Conservation (phyloP, 2,888 invertebrate species). For the Pyrrhosoma nymphula region DNA sequence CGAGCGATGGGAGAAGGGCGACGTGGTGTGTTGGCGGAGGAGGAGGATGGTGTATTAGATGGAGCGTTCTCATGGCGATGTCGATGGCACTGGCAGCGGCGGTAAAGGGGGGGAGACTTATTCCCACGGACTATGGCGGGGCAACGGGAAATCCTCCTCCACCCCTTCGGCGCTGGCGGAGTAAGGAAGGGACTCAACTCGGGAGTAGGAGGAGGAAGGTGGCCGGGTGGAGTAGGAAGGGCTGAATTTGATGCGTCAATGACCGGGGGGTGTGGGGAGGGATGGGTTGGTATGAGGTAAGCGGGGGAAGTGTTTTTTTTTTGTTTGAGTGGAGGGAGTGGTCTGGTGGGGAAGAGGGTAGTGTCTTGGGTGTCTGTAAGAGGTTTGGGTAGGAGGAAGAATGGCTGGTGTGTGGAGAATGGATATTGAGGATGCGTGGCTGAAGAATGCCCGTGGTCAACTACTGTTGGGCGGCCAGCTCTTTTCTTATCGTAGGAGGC, state of each 20-base stretch:
- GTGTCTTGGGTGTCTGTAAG: background rate
- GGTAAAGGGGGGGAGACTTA: background rate
- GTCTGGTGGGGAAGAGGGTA: background rate
- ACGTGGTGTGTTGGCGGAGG: background rate
- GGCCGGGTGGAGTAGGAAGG: background rate
- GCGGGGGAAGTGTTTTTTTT: background rate
- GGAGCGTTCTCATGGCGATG: constrained; percentile 49
- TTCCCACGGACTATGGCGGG: constrained; percentile 65
- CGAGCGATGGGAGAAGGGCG: constrained; percentile 16
- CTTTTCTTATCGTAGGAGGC: background rate
- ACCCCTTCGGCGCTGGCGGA: constrained; percentile 26
- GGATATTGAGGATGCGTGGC: background rate
- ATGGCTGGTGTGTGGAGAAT: background rate
- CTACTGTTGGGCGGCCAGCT: background rate
- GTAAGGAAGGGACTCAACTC: background rate
- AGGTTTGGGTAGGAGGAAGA: background rate
- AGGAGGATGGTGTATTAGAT: background rate
- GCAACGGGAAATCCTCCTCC: constrained; percentile 52
- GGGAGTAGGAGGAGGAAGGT: background rate
- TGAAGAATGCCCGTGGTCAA: background rate
- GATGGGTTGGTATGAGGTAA: background rate
- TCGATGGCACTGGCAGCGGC: background rate
- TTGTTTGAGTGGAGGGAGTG: background rate
- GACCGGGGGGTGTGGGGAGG: background rate
- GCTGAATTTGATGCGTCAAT: constrained; percentile 26